A percentile compares a stretch with the other conserved stretches of the same genome.
Conservation (phyloP, 2,888 invertebrate species). For the Heterodera filipjevi region DNA sequence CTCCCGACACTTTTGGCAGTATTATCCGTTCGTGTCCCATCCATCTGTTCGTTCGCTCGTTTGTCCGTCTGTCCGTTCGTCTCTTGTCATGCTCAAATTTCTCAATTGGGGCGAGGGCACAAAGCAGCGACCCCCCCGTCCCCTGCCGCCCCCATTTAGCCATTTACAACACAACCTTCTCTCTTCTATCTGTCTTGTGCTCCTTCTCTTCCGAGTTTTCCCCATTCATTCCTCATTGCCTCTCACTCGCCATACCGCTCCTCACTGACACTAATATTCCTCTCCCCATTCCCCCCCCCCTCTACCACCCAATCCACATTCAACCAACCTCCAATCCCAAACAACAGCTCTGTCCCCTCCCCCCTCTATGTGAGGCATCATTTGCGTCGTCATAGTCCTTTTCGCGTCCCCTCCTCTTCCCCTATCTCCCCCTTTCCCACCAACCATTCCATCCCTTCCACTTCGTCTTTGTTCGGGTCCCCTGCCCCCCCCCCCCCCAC, state of each 20-base stretch:
- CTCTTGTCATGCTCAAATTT: slow-evolving; percentile 9
- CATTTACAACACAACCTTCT: slow-evolving; percentile 12
- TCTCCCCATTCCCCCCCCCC: background rate
- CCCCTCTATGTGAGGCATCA: slow-evolving; percentile 2
- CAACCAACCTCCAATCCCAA: slow-evolving; percentile 12
- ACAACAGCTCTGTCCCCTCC: slow-evolving; percentile 10
- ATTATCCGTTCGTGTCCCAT: background rate
- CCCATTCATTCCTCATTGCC: slow-evolving; percentile 5
- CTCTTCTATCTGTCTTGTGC: background rate
- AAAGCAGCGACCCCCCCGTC: slow-evolving; percentile 10
- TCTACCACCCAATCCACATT: slow-evolving; percentile 4
- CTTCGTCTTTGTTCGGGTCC: slow-evolving; percentile 7
- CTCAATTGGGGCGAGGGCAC: slow-evolving; percentile 14
- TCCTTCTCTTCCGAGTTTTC: background rate
- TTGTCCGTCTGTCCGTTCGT: slow-evolving; percentile 1
- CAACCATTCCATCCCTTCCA: background rate
- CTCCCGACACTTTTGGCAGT: background rate
- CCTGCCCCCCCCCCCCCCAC: background rate
- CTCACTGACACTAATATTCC: slow-evolving; percentile 12
- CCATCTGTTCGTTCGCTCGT: background rate
- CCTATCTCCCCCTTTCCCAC: background rate
- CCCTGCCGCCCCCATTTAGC: background rate
- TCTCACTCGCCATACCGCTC: slow-evolving; percentile 12
- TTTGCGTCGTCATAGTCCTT: slow-evolving; percentile 11
- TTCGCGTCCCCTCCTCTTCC: background rate